phyloP scores from a whole-genome alignment of 2,113 vertebrate genomes.

The Fukomys damarensis region DNA sequence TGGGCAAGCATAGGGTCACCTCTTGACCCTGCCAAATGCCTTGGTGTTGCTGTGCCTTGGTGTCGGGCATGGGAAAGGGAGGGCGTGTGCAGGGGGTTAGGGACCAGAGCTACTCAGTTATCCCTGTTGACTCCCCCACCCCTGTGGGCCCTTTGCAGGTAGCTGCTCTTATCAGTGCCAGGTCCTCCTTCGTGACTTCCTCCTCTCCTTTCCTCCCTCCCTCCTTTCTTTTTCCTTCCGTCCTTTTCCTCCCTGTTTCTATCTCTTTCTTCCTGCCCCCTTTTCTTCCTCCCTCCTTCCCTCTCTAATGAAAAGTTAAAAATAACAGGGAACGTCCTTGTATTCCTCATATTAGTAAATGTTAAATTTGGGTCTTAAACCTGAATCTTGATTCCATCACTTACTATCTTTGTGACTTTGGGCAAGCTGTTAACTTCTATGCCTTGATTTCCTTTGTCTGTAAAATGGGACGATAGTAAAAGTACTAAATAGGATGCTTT shows the following conservation, averaged over 20 bases:
- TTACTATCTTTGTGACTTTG: constrained; percentile 2
- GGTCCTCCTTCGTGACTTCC: neutral
- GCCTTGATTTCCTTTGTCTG: neutral
- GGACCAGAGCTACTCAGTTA: neutral
- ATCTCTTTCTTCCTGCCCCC: neutral
- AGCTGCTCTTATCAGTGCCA: neutral
- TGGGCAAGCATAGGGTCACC: neutral
- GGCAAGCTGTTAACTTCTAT: neutral
- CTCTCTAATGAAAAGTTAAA: constrained; percentile 12
- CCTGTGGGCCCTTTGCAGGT: neutral
- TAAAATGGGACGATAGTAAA: neutral
- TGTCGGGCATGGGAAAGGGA: neutral
- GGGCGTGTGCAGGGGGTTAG: neutral
- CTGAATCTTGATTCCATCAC: neutral
- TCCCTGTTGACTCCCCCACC: neutral
- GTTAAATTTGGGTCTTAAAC: constrained; percentile 25
- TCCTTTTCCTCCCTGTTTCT: neutral
- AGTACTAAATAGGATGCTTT: neutral
- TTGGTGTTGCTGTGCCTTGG: neutral
- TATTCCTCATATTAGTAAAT: constrained; percentile 9
- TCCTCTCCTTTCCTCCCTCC: neutral
- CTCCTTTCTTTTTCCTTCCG: neutral
- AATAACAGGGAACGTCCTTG: neutral
- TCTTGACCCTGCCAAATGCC: neutral
- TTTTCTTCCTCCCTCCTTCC: neutral